Evolutionary conservation across 2,888 invertebrate genomes (phyloP).

Genomic region (Dyspetes luteomarginatus): DNA sequence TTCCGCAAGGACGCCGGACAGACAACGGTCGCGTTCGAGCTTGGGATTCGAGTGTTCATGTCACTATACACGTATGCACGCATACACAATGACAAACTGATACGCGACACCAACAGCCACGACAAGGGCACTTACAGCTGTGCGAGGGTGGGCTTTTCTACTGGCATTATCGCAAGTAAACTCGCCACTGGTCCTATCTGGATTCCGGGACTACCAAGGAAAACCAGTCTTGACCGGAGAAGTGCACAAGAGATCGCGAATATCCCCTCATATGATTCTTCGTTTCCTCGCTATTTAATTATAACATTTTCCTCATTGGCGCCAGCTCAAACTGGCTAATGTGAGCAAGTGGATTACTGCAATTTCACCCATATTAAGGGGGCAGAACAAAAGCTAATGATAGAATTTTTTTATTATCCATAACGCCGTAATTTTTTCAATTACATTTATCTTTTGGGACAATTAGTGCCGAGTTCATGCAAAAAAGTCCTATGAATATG

Average conservation of each 20-base stretch:
- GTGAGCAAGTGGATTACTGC: background rate
- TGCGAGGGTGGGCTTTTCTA: conserved; percentile 11
- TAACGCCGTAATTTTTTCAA: too few relatives aligned
- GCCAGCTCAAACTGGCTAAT: background rate
- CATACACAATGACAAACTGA: conserved; percentile 27
- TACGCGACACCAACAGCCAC: conserved; percentile 59
- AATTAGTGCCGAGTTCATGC: too few relatives aligned
- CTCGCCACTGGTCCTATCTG: conserved; percentile 25
- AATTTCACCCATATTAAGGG: too few relatives aligned
- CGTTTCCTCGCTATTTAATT: background rate
- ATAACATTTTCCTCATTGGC: conserved; percentile 23
- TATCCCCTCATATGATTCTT: background rate
- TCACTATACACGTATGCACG: background rate
- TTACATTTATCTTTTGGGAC: too few relatives aligned
- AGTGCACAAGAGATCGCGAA: background rate
- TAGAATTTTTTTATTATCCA: too few relatives aligned
- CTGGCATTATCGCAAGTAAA: conserved; percentile 1
- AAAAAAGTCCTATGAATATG: too few relatives aligned
- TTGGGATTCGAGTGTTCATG: conserved; percentile 35
- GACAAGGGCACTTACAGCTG: background rate
- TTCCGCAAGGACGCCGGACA: conserved; percentile 69
- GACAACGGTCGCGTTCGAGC: conserved; percentile 49
- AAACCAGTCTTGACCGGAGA: conserved; percentile 71
- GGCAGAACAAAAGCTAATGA: too few relatives aligned
- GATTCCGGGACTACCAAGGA: conserved; percentile 68